Evolutionary conservation across 1,140 invertebrate genomes (phyloP), one percentile per base, ranked within the genome.

Genomic region (Drosophila bocqueti): DNA sequence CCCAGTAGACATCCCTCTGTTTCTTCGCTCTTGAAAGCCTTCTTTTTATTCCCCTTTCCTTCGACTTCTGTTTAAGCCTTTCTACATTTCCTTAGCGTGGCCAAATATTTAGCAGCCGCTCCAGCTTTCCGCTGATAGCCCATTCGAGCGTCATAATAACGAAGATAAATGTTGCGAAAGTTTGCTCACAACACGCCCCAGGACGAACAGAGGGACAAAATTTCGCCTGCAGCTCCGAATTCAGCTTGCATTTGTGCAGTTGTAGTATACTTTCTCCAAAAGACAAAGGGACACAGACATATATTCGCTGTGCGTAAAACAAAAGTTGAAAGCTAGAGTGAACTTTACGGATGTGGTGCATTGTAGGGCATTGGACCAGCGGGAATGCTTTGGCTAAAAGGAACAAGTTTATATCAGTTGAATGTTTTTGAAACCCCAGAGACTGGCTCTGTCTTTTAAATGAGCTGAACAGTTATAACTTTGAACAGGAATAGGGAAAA

Each of bases 121-220:
- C 77, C 58, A 77, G 57, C 84, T 79, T 72, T 61, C 54, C 79
- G 85, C 81, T 89, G 85, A 89, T 89, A 89, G 85, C 85, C 81
- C 85, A 84, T 89, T 89, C 79, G 85, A 89, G 85, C 85, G 85
- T 90, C 85, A 89, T 89, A 90, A 89, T 89, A 89, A 89, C 85
- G 85, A 89, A 90, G 85, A 89, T 89, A 89, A 89, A 89, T 89
- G 85, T 85, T 76, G 75, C 75, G 55, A 84, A 89, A 89, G 66
- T 89, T 89, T 84, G 69, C 79, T 67, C 15, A 45, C 75, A 90
- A 76, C 66, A 84, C 64, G 79, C 65, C 55, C 59, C 69, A 73
- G 45, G 66, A 72, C 50, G 36, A 47, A n/a, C 13, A 26, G 55
- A 73, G 60, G 74, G 65, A 62, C 45, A 4, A n/a, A 29, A 50